phyloP scores from a whole-genome alignment of 2,113 vertebrate genomes.

The Myiopsitta monachus region DNA sequence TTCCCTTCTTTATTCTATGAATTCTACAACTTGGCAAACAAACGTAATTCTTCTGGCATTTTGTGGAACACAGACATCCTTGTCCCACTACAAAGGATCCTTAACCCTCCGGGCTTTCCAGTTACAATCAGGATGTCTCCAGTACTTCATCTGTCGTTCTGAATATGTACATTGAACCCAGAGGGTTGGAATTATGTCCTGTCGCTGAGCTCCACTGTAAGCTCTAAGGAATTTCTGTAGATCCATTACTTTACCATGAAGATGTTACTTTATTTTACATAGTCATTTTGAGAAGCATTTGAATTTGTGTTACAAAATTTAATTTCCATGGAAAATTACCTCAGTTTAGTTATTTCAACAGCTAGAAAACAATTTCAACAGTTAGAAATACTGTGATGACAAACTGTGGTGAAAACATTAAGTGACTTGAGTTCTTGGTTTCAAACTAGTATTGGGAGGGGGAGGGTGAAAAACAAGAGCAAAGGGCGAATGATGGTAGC shows the following conservation, averaged over 20 bases:
- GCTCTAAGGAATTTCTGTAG: not conserved
- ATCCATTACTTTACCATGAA: not conserved
- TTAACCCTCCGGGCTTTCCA: slow-evolving; percentile 15
- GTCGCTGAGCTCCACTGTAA: not conserved
- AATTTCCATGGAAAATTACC: not conserved
- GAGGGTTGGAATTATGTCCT: not conserved
- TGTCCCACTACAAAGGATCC: slow-evolving; percentile 13
- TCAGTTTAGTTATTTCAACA: not conserved
- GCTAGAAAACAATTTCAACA: not conserved
- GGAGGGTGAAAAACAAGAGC: not conserved
- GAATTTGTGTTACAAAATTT: not conserved
- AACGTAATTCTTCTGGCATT: slow-evolving; percentile 8
- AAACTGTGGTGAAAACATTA: not conserved
- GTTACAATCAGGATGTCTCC: not conserved
- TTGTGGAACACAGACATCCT: slow-evolving; percentile 25
- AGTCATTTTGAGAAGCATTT: not conserved
- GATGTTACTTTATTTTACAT: not conserved
- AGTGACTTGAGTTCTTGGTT: not conserved
- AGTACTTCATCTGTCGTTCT: not conserved
- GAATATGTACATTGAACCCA: not conserved
- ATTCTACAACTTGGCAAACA: not conserved
- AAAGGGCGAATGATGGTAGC: not conserved
- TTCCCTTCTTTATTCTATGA: slow-evolving; percentile 9
- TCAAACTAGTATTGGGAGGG: not conserved
- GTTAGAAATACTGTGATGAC: not conserved